These are phyloP conservation scores for Staurois parvus DNA, from an alignment of 2,797 vertebrate species.

Conservation along the genomic window DNA sequence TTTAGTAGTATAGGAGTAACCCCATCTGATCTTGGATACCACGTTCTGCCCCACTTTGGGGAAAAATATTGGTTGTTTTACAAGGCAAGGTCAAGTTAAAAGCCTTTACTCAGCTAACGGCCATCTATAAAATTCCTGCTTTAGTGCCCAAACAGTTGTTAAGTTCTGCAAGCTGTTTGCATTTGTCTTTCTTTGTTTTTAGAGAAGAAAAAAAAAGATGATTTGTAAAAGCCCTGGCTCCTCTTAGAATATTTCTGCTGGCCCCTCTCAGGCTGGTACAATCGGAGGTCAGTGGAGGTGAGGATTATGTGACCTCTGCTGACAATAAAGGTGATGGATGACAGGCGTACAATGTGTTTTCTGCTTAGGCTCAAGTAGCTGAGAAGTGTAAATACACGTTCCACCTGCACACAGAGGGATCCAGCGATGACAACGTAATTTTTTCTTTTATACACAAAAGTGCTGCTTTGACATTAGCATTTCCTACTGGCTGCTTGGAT, in stretches of 20 bases:
- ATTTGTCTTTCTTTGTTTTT: slow-evolving; percentile 16
- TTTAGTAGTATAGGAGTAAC: too few species aligned
- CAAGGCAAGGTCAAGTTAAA: slow-evolving; percentile 43
- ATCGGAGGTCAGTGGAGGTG: slow-evolving; percentile 69
- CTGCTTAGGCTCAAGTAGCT: slow-evolving; percentile 58
- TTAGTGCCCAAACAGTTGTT: slow-evolving; percentile 50
- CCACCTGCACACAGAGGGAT: slow-evolving; percentile 57
- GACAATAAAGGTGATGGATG: slow-evolving; percentile 76
- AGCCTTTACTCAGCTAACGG: slow-evolving; percentile 46
- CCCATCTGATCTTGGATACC: background rate
- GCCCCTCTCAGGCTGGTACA: slow-evolving; percentile 58
- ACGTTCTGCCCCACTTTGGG: background rate
- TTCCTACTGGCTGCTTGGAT: background rate
- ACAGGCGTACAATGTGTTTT: slow-evolving; percentile 65
- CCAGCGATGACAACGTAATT: slow-evolving; percentile 24
- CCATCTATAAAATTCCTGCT: slow-evolving; percentile 12
- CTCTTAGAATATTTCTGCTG: slow-evolving; percentile 63
- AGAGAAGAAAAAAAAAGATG: slow-evolving; percentile 64
- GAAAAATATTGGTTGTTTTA: background rate
- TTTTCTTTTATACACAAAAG: background rate
- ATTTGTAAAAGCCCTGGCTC: slow-evolving; percentile 69
- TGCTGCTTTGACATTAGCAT: background rate
- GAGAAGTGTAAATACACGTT: slow-evolving; percentile 31
- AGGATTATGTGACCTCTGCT: slow-evolving; percentile 73
- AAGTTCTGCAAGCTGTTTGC: slow-evolving; percentile 6